Evolutionary conservation across 2,888 invertebrate genomes (phyloP), one percentile per base, ranked within the genome.

Genomic region (Steinernema carpocapsae): DNA sequence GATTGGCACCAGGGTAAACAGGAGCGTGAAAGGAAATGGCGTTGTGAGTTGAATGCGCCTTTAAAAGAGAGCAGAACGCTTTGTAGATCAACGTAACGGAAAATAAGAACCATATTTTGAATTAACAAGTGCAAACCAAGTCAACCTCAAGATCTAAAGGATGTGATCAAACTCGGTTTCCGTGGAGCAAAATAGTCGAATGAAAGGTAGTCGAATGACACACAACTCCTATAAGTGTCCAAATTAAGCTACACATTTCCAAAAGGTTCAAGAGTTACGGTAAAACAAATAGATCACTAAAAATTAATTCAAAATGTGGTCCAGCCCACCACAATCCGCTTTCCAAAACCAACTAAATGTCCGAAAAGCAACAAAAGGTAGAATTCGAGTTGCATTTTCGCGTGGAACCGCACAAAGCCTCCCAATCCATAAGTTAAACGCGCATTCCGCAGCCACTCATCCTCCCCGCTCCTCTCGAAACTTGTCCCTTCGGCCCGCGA

Each of bases 371-470:
- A 3, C 7, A 4, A 17, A 48, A 4, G 14, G 3, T 48, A 48
- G n/a, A 48, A n/a, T 17, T 19, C 48, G 14, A 48, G 19, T 48
- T 14, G n/a, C 7, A 48, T 48, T 19, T 48, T 19, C 48, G 48
- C 48, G 3, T n/a, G 19, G 19, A 48, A 17, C 19, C 64, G 29
- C 64, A n/a, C 29, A 64, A 32, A 32, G 17, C 29, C 48, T 32
- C 32, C 56, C 29, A 64, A 64, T 26, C 64, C 32, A 64, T 64
- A 29, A 29, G 32, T 32, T 14, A 64, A 64, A 64, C 64, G 64
- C 64, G 64, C 64, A 56, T 56, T 56, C 56, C 56, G 64, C 64
- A 29, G 37, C 64, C 64, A 64, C 64, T 64, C 64, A 64, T 32
- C 56, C 56, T 17, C 48, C n/a, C n/a, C 48, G 17, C 48, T 7